A percentile compares a stretch with the other conserved stretches of the same genome.
Evolutionary conservation across 2,888 invertebrate genomes (phyloP).

Genomic region (Torymus auratus): DNA sequence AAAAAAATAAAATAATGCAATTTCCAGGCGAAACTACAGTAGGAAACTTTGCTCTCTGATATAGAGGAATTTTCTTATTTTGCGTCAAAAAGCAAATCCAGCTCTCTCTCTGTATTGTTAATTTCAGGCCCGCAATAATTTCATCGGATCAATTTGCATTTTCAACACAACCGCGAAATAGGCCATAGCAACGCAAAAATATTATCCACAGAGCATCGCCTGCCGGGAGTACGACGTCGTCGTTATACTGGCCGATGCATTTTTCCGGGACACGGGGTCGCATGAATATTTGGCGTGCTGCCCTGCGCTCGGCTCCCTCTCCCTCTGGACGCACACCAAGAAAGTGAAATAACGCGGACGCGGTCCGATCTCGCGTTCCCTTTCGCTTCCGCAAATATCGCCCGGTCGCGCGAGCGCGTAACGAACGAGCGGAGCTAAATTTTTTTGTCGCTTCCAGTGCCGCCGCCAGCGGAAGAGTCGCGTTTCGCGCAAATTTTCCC

Average conservation of each 20-base stretch:
- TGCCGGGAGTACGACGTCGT: background rate
- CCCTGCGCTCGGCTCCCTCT: slow-evolving; percentile 58
- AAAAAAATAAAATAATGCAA: too few relatives aligned
- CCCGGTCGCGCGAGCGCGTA: background rate
- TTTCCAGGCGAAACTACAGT: too few relatives aligned
- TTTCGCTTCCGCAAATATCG: slow-evolving; percentile 25
- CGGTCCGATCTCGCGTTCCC: slow-evolving; percentile 4
- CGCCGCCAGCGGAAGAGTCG: slow-evolving; percentile 5
- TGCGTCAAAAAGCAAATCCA: too few relatives aligned
- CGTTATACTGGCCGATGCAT: slow-evolving; percentile 35
- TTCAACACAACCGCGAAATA: too few relatives aligned
- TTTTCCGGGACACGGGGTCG: slow-evolving; percentile 56
- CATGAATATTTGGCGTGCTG: slow-evolving; percentile 71
- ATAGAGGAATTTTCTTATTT: too few relatives aligned
- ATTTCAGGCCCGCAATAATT: too few relatives aligned
- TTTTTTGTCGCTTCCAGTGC: slow-evolving; percentile 23
- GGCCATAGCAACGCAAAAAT: slow-evolving; percentile 12
- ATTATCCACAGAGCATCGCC: background rate
- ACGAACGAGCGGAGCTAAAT: slow-evolving; percentile 34
- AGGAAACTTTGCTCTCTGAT: too few relatives aligned
- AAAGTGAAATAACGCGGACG: slow-evolving; percentile 59
- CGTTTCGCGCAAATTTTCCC: slow-evolving; percentile 21
- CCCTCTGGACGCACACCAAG: slow-evolving; percentile 62
- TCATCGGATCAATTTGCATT: too few relatives aligned
- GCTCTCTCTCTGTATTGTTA: too few relatives aligned